A percentile compares a stretch with the other conserved stretches of the same genome.
These are phyloP conservation scores for Heliconius eleuchia DNA, from an alignment of 1,140 invertebrate species.

Conservation along the genomic window DNA sequence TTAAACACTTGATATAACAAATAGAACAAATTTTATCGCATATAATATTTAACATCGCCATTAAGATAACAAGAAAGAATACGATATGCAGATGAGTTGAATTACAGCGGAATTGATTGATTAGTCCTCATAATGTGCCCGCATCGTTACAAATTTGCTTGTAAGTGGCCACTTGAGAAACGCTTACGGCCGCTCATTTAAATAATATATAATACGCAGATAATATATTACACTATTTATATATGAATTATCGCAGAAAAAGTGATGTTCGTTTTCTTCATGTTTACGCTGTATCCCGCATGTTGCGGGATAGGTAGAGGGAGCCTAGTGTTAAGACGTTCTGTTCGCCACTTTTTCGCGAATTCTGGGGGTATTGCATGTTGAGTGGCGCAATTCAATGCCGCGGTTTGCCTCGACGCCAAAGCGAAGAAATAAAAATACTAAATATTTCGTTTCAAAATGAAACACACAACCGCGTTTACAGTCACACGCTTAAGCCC, in stretches of 20 bases:
- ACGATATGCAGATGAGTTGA: constrained; percentile 69
- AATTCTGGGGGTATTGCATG: too few relatives aligned
- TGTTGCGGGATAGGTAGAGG: not conserved
- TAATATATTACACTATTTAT: not conserved
- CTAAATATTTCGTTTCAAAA: too few relatives aligned
- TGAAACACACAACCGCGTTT: too few relatives aligned
- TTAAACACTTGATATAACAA: not conserved
- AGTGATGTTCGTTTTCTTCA: not conserved
- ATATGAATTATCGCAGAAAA: not conserved
- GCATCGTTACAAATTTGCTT: constrained; percentile 52
- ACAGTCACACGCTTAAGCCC: too few relatives aligned
- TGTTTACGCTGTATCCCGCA: not conserved
- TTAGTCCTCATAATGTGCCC: constrained; percentile 60
- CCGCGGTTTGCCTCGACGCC: too few relatives aligned
- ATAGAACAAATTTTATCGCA: not conserved
- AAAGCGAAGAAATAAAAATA: too few relatives aligned
- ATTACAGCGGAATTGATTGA: constrained; percentile 68
- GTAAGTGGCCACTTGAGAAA: constrained; percentile 46
- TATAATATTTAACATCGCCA: constrained; percentile 31
- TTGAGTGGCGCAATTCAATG: too few relatives aligned
- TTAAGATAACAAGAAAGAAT: constrained; percentile 39
- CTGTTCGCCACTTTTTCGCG: not conserved
- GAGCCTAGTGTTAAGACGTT: not conserved
- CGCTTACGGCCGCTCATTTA: constrained; percentile 1
- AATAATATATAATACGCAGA: constrained; percentile 4